phyloP scores from a whole-genome alignment of 2,113 vertebrate species.

The Amazona vittata region DNA sequence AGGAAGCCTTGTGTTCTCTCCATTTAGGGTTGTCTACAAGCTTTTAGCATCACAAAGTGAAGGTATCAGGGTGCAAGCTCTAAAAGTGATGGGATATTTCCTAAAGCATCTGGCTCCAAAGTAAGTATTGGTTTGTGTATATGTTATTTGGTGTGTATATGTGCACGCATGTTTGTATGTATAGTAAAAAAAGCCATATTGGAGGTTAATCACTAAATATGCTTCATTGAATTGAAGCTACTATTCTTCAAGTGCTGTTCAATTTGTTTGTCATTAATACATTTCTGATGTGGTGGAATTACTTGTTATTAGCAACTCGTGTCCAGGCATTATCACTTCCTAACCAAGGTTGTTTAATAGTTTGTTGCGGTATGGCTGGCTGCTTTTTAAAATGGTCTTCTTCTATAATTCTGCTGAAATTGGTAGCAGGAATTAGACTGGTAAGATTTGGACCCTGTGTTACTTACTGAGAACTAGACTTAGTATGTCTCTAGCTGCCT shows the following conservation, averaged over 20 bases:
- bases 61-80: constrained; percentile 92
- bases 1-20: constrained; percentile 31
- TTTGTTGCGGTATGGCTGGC: not conserved
- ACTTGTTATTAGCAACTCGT: not conserved
- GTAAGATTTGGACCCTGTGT: not conserved
- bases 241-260: not conserved
- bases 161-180: fast-evolving
- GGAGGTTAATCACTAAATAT: not conserved
- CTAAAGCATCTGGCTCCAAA: constrained; percentile 90
- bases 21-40: constrained; percentile 91
- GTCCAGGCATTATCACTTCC: not conserved
- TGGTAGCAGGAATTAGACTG: not conserved
- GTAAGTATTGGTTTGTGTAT: constrained; percentile 75
- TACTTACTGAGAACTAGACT: not conserved
- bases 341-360: not conserved
- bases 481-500: not conserved
- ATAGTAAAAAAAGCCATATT: not conserved
- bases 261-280: not conserved
- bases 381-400: not conserved
- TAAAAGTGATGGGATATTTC: constrained; percentile 97
- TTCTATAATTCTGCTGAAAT: not conserved
- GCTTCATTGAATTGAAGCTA: not conserved
- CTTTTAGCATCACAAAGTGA: constrained; percentile 94
- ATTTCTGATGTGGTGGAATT: not conserved
- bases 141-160: not conserved